Evolutionary conservation across 2,888 invertebrate species (phyloP), one percentile per base, ranked within the genome.

Genomic region (Rhagium mordax): DNA sequence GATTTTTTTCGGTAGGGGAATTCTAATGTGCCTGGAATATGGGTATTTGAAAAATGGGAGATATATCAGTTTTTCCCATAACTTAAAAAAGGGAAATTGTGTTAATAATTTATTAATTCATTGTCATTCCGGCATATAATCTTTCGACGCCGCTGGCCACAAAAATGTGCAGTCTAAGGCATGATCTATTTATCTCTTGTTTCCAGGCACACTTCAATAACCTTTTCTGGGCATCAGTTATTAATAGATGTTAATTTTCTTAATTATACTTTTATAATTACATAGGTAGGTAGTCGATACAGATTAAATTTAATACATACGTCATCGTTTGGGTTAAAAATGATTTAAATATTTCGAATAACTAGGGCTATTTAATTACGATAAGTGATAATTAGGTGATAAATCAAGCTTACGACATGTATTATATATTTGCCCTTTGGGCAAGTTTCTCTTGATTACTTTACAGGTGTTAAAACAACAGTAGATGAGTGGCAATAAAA

Each of bases 381-480:
- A 8, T 20, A 41, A 62, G 62, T 62, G 62, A 62, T 62, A 62
- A 62, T 62, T 62, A 62, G 62, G 62, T 62, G 47, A 62, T 62
- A 41, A 62, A 62, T 62, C 49, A 49, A 21, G 47, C 47, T 15
- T 33, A 55, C 27, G 21, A 5, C n/a, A 55, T 10, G n/a, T n/a
- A n/a, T n/a, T n/a, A 55, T 21, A 21, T 10, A 24, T 24, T 55
- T 55, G 27, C 55, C 27, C 55, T 24, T 55, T n/a, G 15, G 55
- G 10, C 24, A 24, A 20, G 24, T 55, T 55, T 24, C 55, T 55
- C 55, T 27, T 20, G 24, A 55, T 55, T 55, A 2, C 55, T 55
- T 55, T 55, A 24, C 55, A 55, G 55, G 24, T 55, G 55, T 24
- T 55, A 13, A n/a, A 55, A 55, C 2, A 55, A 55, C 27, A 6